Evolutionary conservation across 2,113 vertebrate species (phyloP).

Genomic region (Heloderma charlesbogerti): DNA sequence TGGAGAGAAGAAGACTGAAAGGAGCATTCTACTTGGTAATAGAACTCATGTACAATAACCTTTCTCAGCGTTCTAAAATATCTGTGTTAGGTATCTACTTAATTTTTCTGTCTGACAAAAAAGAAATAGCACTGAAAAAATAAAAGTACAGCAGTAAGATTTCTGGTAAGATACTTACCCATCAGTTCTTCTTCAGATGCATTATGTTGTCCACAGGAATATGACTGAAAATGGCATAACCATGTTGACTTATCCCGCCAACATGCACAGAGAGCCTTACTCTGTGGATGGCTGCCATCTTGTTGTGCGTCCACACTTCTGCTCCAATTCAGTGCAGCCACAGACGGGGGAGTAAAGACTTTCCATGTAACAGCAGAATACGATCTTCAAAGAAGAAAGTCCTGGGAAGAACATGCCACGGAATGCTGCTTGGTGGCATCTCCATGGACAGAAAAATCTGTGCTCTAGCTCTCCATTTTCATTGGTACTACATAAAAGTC

Average conservation of each 20-base stretch:
- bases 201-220: background rate
- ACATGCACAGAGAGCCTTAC: background rate
- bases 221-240: background rate
- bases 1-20: background rate
- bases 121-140: background rate
- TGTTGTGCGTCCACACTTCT: background rate
- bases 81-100: accelerated
- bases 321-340: background rate
- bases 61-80: background rate
- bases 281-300: background rate
- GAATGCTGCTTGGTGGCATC: too few species aligned
- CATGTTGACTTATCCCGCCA: background rate
- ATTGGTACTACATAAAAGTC: too few species aligned
- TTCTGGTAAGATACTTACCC: background rate
- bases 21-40: accelerated
- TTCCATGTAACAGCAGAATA: too few species aligned
- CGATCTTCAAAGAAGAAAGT: too few species aligned
- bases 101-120: accelerated
- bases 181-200: background rate
- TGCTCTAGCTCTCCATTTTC: too few species aligned
- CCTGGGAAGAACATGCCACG: too few species aligned
- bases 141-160: background rate
- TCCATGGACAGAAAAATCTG: too few species aligned
- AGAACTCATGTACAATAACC: background rate
- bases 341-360: background rate